phyloP scores from a whole-genome alignment of 2,888 invertebrate genomes.

The Pollenia angustigena region DNA sequence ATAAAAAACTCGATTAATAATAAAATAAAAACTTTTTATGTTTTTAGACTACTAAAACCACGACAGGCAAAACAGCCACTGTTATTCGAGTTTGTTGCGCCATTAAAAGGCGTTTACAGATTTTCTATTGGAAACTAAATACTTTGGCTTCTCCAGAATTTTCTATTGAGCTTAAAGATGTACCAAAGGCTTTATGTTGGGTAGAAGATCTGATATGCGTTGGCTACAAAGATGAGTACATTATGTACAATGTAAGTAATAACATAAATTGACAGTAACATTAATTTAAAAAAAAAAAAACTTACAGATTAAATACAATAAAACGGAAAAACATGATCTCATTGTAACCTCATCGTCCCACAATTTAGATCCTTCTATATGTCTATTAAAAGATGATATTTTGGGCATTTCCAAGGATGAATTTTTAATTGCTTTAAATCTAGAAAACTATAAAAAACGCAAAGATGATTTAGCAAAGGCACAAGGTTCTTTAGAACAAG shows the following conservation, averaged over 20 bases:
- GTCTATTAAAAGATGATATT: constrained; percentile 89
- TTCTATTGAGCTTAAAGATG: constrained; percentile 91
- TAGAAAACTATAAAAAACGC: constrained; percentile 85
- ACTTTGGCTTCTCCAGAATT: constrained; percentile 88
- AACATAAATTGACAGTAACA: neutral
- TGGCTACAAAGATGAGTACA: constrained; percentile 93
- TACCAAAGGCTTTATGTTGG: constrained; percentile 92
- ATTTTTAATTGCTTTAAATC: constrained; percentile 93
- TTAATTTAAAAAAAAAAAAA: neutral
- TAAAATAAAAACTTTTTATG: neutral
- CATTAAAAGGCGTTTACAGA: constrained; percentile 92
- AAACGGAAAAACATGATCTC: constrained; percentile 89
- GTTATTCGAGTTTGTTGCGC: constrained; percentile 94
- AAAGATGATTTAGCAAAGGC: constrained; percentile 75
- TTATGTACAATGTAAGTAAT: constrained; percentile 88
- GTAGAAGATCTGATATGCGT: constrained; percentile 93
- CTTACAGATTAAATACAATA: constrained; percentile 78
- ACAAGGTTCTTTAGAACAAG: constrained; percentile 71
- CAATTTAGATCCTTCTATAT: constrained; percentile 92
- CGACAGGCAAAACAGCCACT: constrained; percentile 90
- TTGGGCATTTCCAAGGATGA: constrained; percentile 95
- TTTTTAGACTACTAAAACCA: constrained; percentile 84
- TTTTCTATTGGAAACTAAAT: constrained; percentile 95
- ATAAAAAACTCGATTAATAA: too few relatives aligned
- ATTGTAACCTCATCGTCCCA: constrained; percentile 93